Evolutionary conservation across 2,888 invertebrate genomes (phyloP).

Genomic region (Nysson spinosus): DNA sequence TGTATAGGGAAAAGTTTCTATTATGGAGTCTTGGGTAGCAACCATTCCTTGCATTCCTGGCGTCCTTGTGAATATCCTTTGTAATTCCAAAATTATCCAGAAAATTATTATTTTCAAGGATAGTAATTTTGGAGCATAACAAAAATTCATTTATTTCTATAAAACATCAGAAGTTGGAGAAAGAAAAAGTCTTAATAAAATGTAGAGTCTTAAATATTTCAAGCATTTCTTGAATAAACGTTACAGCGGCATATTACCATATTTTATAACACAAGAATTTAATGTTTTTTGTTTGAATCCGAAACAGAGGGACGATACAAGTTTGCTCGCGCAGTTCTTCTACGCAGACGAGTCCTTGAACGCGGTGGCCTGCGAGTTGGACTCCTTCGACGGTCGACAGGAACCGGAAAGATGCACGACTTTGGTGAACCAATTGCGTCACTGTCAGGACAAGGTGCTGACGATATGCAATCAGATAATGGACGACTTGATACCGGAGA

Average conservation of each 20-base stretch:
- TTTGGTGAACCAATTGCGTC: conserved; percentile 95
- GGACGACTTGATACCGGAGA: conserved; percentile 92
- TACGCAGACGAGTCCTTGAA: conserved; percentile 98
- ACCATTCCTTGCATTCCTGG: too few relatives aligned
- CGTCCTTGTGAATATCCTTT: too few relatives aligned
- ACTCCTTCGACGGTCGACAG: conserved; percentile 99
- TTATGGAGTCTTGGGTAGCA: too few relatives aligned
- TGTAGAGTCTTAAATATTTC: too few relatives aligned
- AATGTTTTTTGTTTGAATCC: background rate
- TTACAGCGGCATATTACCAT: background rate
- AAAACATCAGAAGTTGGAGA: too few relatives aligned
- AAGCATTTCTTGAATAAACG: too few relatives aligned
- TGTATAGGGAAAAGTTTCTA: too few relatives aligned
- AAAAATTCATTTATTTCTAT: too few relatives aligned
- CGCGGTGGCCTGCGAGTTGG: conserved; percentile 95
- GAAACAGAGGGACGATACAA: conserved; percentile 92
- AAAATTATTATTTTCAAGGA: too few relatives aligned
- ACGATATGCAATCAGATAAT: conserved; percentile 96
- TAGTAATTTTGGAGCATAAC: too few relatives aligned
- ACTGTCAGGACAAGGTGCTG: conserved; percentile 94
- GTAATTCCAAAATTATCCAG: too few relatives aligned
- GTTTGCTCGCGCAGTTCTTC: conserved; percentile 96
- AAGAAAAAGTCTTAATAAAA: too few relatives aligned
- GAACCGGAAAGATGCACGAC: conserved; percentile 98
- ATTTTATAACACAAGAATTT: background rate